Base-by-base conservation (phyloP, 2,113 vertebrate species). In the Rissa tridactyla region DNA sequence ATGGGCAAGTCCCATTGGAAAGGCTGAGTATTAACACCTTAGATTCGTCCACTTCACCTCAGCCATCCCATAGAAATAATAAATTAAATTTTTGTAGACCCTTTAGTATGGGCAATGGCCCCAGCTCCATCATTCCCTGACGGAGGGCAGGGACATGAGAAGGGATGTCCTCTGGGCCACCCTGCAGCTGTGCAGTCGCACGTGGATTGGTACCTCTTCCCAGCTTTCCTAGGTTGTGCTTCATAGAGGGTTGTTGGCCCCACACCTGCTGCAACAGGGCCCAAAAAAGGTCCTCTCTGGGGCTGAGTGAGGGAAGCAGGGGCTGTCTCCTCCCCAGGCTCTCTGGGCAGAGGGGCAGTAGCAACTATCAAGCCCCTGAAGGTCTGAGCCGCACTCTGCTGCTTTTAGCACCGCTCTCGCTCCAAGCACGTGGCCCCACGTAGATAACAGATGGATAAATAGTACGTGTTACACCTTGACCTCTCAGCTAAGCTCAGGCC, bases 341-440 rank as follows among this genome's bases (percentile, higher is more conserved):
- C n/a, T 21, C 26, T 1, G 11, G 38, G 38, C 62, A 80, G 52
- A 32, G 15, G 9, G 18, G 22, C 34, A 66, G 60, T 21, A 82
- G 40, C 52, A 76, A 62, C 38, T 3, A 30, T 11, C 26, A 76
- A 83, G 36, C 30, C 78, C 65, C 60, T 61, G 54, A 65, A 78
- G 46, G 34, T 58, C 57, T 44, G 51, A 78, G 65, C 46, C 40
- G 46, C 55, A 61, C 42, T 23, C 72, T 77, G 84, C 58, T 57
- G 27, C 49, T 91, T 64, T 78, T 32, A 92, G 49, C 44, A 34
- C 25, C 30, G 10, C 46, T 51, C 11, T 55, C 55, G 4, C 58
- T 19, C 22, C 30, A 52, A 44, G n/a, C 6, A 70, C 2, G 3
- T 27, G 30, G 32, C 18, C 44, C 17, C 36, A 12, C 1, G 0